Conservation (phyloP, 2,113 vertebrate species). For the Toxotes chatareus region DNA sequence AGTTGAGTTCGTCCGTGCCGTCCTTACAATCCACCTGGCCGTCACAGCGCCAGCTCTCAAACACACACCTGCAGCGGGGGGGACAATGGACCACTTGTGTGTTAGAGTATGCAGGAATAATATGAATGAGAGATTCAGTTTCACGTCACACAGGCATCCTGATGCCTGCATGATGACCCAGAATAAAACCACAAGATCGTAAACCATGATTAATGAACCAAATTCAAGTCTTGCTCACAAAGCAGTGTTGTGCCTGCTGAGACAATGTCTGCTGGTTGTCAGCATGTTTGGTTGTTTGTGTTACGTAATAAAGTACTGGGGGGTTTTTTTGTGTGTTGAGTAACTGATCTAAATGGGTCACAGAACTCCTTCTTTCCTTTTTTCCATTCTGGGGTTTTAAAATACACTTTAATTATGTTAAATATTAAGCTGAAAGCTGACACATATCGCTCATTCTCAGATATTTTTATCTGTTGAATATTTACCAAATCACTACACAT, state of each 20-base stretch:
- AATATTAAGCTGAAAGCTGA: background rate
- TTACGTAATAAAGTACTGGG: background rate
- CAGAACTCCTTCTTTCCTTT: background rate
- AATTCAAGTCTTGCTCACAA: no score
- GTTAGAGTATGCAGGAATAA: background rate
- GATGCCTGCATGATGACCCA: background rate
- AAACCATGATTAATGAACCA: background rate
- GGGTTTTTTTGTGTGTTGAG: background rate
- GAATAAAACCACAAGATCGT: background rate
- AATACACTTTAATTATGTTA: background rate
- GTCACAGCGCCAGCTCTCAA: conserved; percentile 94
- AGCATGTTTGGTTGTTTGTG: background rate
- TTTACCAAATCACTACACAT: no score
- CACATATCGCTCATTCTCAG: background rate
- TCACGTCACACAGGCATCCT: background rate
- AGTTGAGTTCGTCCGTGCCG: conserved; percentile 90
- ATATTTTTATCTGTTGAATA: background rate
- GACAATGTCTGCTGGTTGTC: no score
- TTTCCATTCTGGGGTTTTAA: background rate
- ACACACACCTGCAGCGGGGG: conserved; percentile 86
- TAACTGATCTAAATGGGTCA: background rate
- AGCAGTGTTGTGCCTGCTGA: no score
- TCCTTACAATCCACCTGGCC: conserved; percentile 93
- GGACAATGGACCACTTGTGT: conserved; percentile 28
- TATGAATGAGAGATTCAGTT: background rate